Conservation (phyloP, 2,113 vertebrate species). For the Petaurus breviceps region DNA sequence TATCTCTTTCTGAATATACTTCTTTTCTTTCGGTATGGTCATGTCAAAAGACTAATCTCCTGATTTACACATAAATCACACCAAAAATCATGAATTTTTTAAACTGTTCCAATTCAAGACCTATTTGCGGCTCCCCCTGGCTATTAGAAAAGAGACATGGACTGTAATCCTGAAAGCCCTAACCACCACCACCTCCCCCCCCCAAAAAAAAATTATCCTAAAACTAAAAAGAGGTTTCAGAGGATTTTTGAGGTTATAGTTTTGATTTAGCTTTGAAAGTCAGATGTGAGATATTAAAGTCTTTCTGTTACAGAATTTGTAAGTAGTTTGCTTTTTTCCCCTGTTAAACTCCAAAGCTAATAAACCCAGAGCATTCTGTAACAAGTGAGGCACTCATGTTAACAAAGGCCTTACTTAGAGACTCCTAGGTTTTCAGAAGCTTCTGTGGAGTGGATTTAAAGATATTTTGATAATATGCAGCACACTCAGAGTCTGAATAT, state of each 20-base stretch:
- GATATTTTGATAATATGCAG: constrained; percentile 74
- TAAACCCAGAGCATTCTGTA: constrained; percentile 56
- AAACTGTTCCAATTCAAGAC: constrained; percentile 43
- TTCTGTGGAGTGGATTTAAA: constrained; percentile 72
- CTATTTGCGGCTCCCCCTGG: not conserved
- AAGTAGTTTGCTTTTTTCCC: constrained; percentile 67
- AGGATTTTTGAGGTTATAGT: constrained; percentile 18
- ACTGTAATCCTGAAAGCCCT: constrained; percentile 47
- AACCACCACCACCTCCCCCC: not conserved
- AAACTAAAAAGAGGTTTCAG: constrained; percentile 46
- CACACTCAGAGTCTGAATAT: not conserved
- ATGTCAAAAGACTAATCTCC: constrained; percentile 57
- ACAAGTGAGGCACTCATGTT: constrained; percentile 70
- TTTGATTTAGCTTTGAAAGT: constrained; percentile 54
- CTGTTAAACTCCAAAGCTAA: constrained; percentile 74
- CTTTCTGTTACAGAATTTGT: constrained; percentile 21
- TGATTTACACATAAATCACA: constrained; percentile 60
- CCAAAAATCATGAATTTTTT: constrained; percentile 41
- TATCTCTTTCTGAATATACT: not conserved
- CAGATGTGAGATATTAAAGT: constrained; percentile 54
- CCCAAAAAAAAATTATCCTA: constrained; percentile 53
- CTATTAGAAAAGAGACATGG: constrained; percentile 37
- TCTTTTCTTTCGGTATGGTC: constrained; percentile 17
- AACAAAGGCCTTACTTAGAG: constrained; percentile 41
- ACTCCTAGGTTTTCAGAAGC: constrained; percentile 67